phyloP scores from a whole-genome alignment of 2,113 vertebrate genomes.

The Sorex araneus region DNA sequence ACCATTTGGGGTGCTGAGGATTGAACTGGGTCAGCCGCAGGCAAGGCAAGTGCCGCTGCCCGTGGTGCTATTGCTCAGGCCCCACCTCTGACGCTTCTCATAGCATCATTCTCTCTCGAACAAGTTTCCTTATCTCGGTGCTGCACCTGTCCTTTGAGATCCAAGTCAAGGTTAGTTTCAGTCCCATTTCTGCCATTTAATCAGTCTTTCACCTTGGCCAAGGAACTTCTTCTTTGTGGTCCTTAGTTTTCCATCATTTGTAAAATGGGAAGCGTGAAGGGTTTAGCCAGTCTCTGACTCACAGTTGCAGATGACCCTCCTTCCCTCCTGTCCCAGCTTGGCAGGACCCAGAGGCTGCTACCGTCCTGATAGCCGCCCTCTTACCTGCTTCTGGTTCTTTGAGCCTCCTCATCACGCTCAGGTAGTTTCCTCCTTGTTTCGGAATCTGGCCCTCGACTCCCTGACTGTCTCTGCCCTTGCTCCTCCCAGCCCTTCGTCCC shows the following conservation, averaged over 20 bases:
- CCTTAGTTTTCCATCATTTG: slow-evolving; percentile 23
- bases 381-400: not conserved
- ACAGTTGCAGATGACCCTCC: not conserved
- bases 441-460: not conserved
- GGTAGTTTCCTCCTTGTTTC: not conserved
- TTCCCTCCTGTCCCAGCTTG: not conserved
- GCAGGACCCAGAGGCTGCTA: not conserved
- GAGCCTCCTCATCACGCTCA: not conserved
- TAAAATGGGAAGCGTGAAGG: not conserved
- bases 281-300: not conserved
- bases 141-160: not conserved
- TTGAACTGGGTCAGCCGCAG: not conserved
- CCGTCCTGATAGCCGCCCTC: not conserved
- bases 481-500: too few relatives aligned
- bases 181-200: not conserved
- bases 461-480: not conserved
- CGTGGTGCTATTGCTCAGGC: not conserved
- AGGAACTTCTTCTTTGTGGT: not conserved
- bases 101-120: not conserved
- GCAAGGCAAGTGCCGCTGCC: not conserved
- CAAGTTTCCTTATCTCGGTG: not conserved
- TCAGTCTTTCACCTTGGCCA: not conserved
- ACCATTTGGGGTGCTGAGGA: too few relatives aligned
- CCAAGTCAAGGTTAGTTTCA: not conserved
- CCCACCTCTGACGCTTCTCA: not conserved